Evolutionary conservation across 2,797 vertebrate species (phyloP).

Genomic region (Poecilia gillii): DNA sequence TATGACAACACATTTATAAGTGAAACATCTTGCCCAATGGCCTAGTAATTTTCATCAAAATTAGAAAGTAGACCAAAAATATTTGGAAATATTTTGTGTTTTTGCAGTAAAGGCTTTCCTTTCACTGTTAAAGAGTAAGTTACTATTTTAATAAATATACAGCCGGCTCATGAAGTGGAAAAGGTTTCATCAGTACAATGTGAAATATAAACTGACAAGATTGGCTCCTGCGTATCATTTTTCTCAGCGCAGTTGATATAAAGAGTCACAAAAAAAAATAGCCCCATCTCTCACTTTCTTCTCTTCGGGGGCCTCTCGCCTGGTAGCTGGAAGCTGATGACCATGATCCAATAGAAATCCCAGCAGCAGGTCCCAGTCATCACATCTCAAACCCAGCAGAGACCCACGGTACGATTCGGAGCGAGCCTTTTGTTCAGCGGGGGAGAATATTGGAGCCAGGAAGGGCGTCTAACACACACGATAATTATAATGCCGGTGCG

Average conservation of each 20-base stretch:
- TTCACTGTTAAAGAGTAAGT: neutral
- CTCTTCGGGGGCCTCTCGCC: neutral
- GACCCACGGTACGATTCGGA: slow-evolving; percentile 47
- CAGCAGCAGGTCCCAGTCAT: slow-evolving; percentile 55
- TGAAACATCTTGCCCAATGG: too few species aligned
- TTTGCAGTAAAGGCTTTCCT: neutral
- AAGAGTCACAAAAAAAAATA: slow-evolving; percentile 17
- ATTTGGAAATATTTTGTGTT: too few species aligned
- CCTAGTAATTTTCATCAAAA: too few species aligned
- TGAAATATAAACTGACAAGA: neutral
- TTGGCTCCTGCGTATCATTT: neutral
- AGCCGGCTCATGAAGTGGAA: neutral
- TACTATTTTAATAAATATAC: neutral
- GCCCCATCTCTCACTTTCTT: slow-evolving; percentile 14
- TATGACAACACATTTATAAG: too few species aligned
- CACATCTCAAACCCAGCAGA: slow-evolving; percentile 64
- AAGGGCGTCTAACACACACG: slow-evolving; percentile 42
- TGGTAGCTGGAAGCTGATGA: slow-evolving; percentile 40
- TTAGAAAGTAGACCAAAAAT: too few species aligned
- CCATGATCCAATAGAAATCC: slow-evolving; percentile 66
- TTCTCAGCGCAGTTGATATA: neutral
- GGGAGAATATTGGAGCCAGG: slow-evolving; percentile 27
- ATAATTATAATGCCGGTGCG: slow-evolving; percentile 50
- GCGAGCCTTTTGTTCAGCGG: slow-evolving; percentile 41
- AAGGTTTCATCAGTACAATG: neutral